Conservation (phyloP, 2,888 invertebrate species). For the Hypolimnas misippus region DNA sequence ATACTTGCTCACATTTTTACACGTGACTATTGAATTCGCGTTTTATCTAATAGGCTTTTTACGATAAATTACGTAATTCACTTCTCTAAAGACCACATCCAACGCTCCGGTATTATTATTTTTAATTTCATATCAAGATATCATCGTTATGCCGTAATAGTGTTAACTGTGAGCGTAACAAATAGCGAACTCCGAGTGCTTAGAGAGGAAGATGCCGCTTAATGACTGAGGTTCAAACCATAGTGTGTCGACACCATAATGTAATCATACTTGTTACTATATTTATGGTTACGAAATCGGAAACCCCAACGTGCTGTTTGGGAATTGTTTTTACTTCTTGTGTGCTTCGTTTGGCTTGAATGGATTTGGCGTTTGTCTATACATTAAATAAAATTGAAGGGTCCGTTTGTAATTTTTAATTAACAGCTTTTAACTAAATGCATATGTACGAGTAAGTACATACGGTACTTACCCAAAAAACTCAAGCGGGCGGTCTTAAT, state of each 20-base stretch:
- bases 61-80: no score
- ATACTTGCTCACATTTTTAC: no score
- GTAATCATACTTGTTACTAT: neutral
- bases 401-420: no score
- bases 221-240: neutral
- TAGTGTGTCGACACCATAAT: neutral
- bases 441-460: no score
- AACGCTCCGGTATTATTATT: neutral
- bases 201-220: neutral
- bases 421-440: no score
- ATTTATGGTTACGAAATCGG: neutral
- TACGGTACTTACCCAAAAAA: no score
- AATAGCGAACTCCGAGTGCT: neutral
- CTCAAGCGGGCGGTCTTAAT: no score
- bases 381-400: no score
- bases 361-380: no score
- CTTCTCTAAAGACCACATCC: no score
- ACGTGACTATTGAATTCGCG: no score
- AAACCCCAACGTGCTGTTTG: neutral
- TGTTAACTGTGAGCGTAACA: constrained; percentile 23
- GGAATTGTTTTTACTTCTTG: neutral
- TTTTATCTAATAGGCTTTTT: no score
- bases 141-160: constrained; percentile 15
- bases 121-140: neutral
- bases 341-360: neutral